Evolutionary conservation across 2,113 vertebrate genomes (phyloP).

Genomic region (Prietella phreatophila): DNA sequence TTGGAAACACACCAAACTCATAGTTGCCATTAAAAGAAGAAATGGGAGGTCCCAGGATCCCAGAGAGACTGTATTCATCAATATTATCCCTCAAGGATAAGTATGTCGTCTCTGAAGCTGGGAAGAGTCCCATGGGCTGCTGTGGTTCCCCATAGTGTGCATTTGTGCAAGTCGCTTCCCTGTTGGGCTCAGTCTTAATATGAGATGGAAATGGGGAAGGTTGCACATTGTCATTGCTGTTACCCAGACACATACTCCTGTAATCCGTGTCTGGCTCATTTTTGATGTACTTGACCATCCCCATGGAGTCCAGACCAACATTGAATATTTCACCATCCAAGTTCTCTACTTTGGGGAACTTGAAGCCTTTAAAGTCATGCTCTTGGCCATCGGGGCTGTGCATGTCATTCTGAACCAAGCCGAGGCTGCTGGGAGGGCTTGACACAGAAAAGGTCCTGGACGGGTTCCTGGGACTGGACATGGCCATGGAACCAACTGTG

Average conservation of each 20-base stretch:
- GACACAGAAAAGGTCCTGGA: slow-evolving; percentile 82
- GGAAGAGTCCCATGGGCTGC: slow-evolving; percentile 83
- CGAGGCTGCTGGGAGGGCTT: slow-evolving; percentile 82
- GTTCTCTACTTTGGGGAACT: slow-evolving; percentile 92
- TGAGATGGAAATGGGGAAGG: slow-evolving; percentile 83
- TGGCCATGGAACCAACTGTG: slow-evolving; percentile 72
- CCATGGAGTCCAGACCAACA: slow-evolving; percentile 80
- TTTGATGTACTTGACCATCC: slow-evolving; percentile 92
- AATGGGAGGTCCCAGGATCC: slow-evolving; percentile 94
- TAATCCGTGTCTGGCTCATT: slow-evolving; percentile 89
- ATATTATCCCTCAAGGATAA: slow-evolving; percentile 97
- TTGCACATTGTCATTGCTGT: slow-evolving; percentile 75
- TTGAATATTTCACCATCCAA: slow-evolving; percentile 83
- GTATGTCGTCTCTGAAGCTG: slow-evolving; percentile 90
- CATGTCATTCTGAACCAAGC: slow-evolving; percentile 78
- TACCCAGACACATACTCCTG: slow-evolving; percentile 85
- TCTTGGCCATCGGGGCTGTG: slow-evolving; percentile 81
- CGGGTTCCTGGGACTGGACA: slow-evolving; percentile 73
- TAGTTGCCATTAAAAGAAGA: slow-evolving; percentile 87
- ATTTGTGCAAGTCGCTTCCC: slow-evolving; percentile 87
- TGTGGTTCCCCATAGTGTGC: slow-evolving; percentile 81
- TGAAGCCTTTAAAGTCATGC: slow-evolving; percentile 80
- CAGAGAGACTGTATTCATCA: slow-evolving; percentile 96
- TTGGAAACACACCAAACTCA: slow-evolving; percentile 85
- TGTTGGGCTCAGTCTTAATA: slow-evolving; percentile 89